A percentile compares a stretch with the other conserved stretches of the same genome.
These are phyloP conservation scores for Columba guinea DNA, from an alignment of 2,797 vertebrate genomes.

Conservation along the genomic window DNA sequence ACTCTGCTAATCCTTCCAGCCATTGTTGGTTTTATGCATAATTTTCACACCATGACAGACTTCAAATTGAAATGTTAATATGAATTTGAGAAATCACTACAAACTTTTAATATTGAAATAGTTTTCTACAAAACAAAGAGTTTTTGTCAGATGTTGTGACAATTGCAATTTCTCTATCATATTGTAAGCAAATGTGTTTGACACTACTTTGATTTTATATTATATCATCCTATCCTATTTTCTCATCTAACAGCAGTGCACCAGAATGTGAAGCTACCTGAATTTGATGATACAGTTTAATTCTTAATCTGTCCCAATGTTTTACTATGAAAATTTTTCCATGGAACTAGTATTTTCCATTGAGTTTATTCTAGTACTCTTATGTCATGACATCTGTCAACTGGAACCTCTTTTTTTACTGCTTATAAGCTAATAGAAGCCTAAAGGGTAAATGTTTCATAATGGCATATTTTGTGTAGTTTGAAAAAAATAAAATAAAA, in stretches of 20 bases:
- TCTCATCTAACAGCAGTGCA: background rate
- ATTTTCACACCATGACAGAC: background rate
- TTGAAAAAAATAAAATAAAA: background rate
- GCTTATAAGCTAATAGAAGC: background rate
- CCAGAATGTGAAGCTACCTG: background rate
- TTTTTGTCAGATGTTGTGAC: background rate
- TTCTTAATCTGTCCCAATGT: background rate
- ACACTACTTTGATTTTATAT: background rate
- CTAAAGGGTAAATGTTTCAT: background rate
- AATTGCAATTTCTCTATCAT: background rate
- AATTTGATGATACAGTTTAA: background rate
- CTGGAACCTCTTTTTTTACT: rapidly evolving
- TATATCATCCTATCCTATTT: background rate
- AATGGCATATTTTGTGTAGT: background rate
- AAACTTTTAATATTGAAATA: background rate
- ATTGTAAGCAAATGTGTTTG: background rate
- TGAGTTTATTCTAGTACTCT: background rate
- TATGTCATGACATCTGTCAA: background rate
- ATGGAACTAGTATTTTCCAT: background rate
- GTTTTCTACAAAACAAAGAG: background rate
- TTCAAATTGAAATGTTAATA: background rate
- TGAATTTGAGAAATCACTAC: background rate
- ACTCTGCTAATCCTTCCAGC: constrained; percentile 12
- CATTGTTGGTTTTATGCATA: background rate
- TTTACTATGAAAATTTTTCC: background rate